Evolutionary conservation across 2,113 vertebrate species (phyloP).

Genomic region (Hippocampus barbouri): DNA sequence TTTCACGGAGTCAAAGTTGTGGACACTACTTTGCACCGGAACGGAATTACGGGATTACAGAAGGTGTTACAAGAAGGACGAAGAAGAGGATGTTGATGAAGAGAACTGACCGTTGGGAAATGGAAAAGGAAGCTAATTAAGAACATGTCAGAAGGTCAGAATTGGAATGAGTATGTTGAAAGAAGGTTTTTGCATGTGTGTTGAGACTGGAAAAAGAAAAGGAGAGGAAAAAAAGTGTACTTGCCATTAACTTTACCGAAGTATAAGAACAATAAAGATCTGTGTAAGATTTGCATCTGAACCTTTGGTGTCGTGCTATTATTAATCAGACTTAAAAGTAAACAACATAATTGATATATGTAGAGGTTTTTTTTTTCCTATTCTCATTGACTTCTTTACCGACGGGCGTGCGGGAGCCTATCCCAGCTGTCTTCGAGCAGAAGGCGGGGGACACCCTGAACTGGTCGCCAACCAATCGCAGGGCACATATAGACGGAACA

Average conservation of each 20-base stretch:
- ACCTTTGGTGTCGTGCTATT: conserved; percentile 19
- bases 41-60: conserved; percentile 8
- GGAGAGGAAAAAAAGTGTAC: conserved; percentile 14
- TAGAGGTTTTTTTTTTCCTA: too few species aligned
- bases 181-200: conserved; percentile 45
- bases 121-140: conserved; percentile 23
- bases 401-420: too few species aligned
- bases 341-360: too few species aligned
- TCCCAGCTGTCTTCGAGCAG: too few species aligned
- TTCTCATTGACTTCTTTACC: too few species aligned
- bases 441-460: too few species aligned
- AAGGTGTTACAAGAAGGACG: conserved; percentile 16
- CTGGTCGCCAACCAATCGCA: too few species aligned
- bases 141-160: conserved; percentile 27
- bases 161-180: conserved; percentile 51
- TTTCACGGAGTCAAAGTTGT: conserved; percentile 64
- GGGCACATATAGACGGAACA: too few species aligned
- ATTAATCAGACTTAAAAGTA: neutral
- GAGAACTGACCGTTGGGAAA: conserved; percentile 27
- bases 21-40: conserved; percentile 29
- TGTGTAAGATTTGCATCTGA: conserved; percentile 72
- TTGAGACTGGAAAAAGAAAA: conserved; percentile 12
- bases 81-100: conserved; percentile 42
- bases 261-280: conserved; percentile 73
- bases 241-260: conserved; percentile 55